Base-by-base conservation (phyloP, 2,888 invertebrate species). In the Dyspetes luteomarginatus region DNA sequence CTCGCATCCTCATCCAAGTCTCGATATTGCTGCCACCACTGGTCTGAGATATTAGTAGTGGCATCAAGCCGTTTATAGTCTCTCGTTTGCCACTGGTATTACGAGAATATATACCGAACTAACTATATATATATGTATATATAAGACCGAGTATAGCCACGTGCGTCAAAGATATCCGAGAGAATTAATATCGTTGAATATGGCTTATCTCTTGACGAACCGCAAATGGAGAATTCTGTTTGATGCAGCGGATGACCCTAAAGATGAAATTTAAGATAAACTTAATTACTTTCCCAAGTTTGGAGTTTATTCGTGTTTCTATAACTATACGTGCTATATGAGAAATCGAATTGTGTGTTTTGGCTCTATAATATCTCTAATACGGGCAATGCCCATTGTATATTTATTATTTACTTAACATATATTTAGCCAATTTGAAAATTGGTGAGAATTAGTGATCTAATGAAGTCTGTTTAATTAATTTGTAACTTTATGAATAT, bases 61-160 rank as follows among this genome's bases (percentile, higher is more conserved):
- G 84, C 84, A 85, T 87, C 83, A 83, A 85, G 78, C 60, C 71
- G 80, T 83, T 86, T 85, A 69, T 75, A 82, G 75, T 80, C 78
- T 78, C 74, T 83, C 76, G 78, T 82, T 81, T 78, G 22, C 50
- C 22, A 43, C 56, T 72, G 50, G 65, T 68, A 78, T 77, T 79
- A 72, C 64, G 68, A 65, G 64, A 43, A 67, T 67, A 52, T n/a
- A n/a, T 58, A 30, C 36, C 64, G n/a, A 60, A 56, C 72, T 58
- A 68, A 60, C 74, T 52, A 17, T 17, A 30, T 30, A 36, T n/a
- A n/a, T n/a, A n/a, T n/a, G n/a, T n/a, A n/a, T n/a, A n/a, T n/a
- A n/a, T n/a, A n/a, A n/a, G n/a, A 68, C 55, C 15, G 15, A 24
- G 36, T 30, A 55, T 9, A 56, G n/a, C 15, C 45, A 4, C 17